phyloP scores from a whole-genome alignment of 2,113 vertebrate genomes.

The Charina bottae region DNA sequence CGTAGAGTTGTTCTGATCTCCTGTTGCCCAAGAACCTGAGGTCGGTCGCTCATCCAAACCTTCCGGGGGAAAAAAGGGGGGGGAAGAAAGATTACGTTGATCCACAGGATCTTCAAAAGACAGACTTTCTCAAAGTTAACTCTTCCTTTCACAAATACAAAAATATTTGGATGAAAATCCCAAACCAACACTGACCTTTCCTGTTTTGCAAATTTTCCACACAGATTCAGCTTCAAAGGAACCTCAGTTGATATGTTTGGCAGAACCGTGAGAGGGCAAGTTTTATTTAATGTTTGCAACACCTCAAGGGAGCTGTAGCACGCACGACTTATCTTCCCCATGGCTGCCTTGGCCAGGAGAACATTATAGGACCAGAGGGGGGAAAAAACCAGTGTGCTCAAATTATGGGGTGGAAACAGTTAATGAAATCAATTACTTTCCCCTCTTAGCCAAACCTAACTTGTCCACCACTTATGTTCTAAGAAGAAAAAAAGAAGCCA shows the following conservation, averaged over 20 bases:
- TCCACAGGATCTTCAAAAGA: conserved; percentile 67
- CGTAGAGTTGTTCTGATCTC: conserved; percentile 92
- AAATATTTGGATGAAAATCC: conserved; percentile 65
- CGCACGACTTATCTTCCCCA: too few relatives aligned
- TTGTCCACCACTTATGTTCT: neutral
- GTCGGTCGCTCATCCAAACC: conserved; percentile 89
- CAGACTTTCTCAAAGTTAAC: conserved; percentile 61
- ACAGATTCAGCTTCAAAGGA: conserved; percentile 5
- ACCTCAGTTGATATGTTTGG: neutral
- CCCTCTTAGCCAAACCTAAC: neutral
- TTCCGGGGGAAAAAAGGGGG: conserved; percentile 42
- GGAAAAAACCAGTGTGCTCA: neutral
- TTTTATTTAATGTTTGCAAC: neutral
- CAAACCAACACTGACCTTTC: conserved; percentile 53
- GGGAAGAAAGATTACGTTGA: conserved; percentile 53
- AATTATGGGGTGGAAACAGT: neutral
- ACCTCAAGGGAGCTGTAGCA: neutral
- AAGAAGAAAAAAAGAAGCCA: neutral
- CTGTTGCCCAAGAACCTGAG: conserved; percentile 89
- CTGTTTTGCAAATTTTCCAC: conserved; percentile 56
- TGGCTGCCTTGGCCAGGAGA: neutral
- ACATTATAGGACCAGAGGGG: neutral
- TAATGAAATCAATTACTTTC: neutral
- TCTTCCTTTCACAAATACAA: conserved; percentile 72
- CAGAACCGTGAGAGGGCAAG: neutral